Base-by-base conservation (phyloP, 2,797 vertebrate species). In the Trachops cirrhosus region DNA sequence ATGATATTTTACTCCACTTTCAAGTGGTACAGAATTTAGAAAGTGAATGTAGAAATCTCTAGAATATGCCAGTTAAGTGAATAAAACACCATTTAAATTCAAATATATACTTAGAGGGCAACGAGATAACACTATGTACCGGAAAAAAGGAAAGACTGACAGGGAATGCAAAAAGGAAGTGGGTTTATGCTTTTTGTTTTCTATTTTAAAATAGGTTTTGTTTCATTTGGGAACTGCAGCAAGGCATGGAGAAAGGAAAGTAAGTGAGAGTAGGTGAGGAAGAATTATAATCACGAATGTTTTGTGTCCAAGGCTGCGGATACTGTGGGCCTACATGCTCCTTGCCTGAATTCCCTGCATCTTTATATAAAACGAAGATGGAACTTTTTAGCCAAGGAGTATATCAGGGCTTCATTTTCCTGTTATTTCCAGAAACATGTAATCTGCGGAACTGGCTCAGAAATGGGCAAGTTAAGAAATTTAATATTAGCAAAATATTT, bases 171-270 rank as follows among this genome's bases (percentile, higher is more conserved):
- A 44, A 54, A 52, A 84, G 1, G 2, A 18, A 44, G 15, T 83
- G 34, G 16, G 15, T 12, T 91, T 44, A 37, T n/a, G 15, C 15
- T 19, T 78, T 95, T 91, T 68, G 34, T 70, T 97, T 91, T 96
- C 34, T 52, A 29, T 79, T 92, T 95, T 64, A n/a, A 92, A 79
- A 48, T 44, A 48, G 22, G 21, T 26, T 83, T 62, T 82, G 5
- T 92, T 74, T 59, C 44, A 46, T 62, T 57, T 71, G 78, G 67
- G 26, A 77, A 89, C 44, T n/a, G 14, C 24, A 5, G 41, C 2
- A 79, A 79, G 32, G 3, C 34, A 39, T 4, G 70, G 34, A 92
- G 29, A 62, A 82, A 79, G 16, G 24, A 62, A 16, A 39, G 24
- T 18, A 3, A 82, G 6, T 16, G 2, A 85, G 71, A 52, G 4